A percentile compares a stretch with the other conserved stretches of the same genome.
Evolutionary conservation across 2,113 vertebrate genomes (phyloP).

Genomic region (Procavia capensis): DNA sequence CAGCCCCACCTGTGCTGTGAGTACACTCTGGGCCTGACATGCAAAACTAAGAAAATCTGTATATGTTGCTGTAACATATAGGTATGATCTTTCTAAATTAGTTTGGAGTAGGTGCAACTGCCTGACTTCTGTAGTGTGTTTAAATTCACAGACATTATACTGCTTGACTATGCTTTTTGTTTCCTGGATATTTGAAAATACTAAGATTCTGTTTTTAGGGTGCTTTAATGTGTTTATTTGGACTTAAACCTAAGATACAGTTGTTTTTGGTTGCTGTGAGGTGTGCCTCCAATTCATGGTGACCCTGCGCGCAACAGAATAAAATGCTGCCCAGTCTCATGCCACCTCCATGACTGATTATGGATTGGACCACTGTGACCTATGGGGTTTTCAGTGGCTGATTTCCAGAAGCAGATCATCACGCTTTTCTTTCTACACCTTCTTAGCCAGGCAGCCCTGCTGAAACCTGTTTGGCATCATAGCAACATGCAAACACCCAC

Average conservation of each 20-base stretch:
- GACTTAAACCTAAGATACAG: not conserved
- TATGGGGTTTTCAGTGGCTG: not conserved
- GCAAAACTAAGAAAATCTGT: constrained; percentile 35
- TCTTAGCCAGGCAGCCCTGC: not conserved
- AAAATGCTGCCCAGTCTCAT: not conserved
- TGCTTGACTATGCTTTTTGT: constrained; percentile 18
- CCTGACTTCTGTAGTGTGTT: not conserved
- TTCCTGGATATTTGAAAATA: constrained; percentile 51
- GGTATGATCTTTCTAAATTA: constrained; percentile 24
- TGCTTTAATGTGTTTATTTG: constrained; percentile 57
- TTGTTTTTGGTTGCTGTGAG: not conserved
- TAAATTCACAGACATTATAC: constrained; percentile 21
- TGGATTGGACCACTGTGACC: not conserved
- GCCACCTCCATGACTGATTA: not conserved
- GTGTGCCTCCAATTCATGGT: not conserved
- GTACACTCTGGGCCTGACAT: not conserved
- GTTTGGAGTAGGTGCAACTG: constrained; percentile 57
- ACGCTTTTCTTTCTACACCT: not conserved
- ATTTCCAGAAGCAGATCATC: not conserved
- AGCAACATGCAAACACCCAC: not conserved
- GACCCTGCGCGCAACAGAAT: not conserved
- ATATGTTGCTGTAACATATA: not conserved
- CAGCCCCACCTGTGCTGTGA: not conserved
- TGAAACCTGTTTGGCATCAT: not conserved
- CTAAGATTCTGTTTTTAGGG: constrained; percentile 51